Evolutionary conservation across 2,888 invertebrate genomes (phyloP), one percentile per base, ranked within the genome.

Genomic region (Acronicta leporina): DNA sequence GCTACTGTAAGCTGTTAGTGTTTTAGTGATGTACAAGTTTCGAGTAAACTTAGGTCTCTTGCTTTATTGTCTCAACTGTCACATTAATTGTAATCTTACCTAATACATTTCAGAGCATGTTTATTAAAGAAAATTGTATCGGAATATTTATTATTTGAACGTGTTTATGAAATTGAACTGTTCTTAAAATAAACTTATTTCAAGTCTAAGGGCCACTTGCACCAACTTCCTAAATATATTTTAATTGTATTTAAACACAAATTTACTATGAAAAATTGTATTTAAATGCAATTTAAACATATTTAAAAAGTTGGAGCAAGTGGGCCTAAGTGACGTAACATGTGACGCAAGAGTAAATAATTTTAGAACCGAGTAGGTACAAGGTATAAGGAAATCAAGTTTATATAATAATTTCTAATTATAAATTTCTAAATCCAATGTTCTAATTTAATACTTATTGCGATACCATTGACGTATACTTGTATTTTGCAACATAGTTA

Each of bases 401-500:
- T n/a, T 6, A 13, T 5, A 3, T 11, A 30, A 8, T 7, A 7
- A 11, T 33, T 11, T 33, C 11, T 33, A 11, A 33, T 11, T 33
- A 11, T 33, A 33, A 3, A 11, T 33, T 11, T 33, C 11, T 30
- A 2, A 30, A 30, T 30, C 1, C 35, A 54, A 55, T 51, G 67
- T 60, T 54, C 54, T 66, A 55, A 72, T 72, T 60, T 35, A 60
- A 72, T 60, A 52, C 42, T 44, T 68, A 52, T 44, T 48, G 27
- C 30, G 66, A 66, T 72, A 55, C 73, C 51, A n/a, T 67, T 55
- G 25, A 48, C 73, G 35, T 55, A 48, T 61, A 51, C 13, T 51
- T 30, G 51, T 40, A 67, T 68, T 72, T 67, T 61, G 73, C 67
- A 68, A 67, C 57, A 60, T 66, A 72, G 60, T 60, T 66, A 54